Base-by-base conservation (phyloP, 2,113 vertebrate species). In the Pogona vitticeps region DNA sequence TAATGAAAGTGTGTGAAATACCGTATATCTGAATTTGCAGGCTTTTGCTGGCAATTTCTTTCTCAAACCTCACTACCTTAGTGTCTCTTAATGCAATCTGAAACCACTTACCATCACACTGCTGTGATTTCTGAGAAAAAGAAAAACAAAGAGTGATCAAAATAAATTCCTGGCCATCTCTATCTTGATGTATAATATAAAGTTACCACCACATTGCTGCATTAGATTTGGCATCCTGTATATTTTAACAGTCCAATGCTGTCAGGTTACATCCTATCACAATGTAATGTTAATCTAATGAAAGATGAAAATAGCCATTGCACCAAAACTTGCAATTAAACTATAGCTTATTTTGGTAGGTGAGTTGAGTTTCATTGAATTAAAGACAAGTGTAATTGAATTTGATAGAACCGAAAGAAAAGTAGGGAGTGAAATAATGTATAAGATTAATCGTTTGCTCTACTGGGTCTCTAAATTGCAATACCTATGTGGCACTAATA, bases 61-160 rank as follows among this genome's bases (percentile, higher is more conserved):
- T 82, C 63, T 42, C 84, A 90, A 92, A 87, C 3, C 61, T 89
- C 59, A 71, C 33, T 93, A 91, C 88, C 81, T 87, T 77, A 71
- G 20, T 12, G 23, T 8, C 90, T 73, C 58, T 84, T 78, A 79
- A 92, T 86, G 71, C 81, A 92, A 76, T 77, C 38, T 59, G 38
- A 92, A 92, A 84, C 28, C 70, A 72, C 31, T 92, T 89, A 59
- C 0, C 0, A 61, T 26, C 68, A 59, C 13, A 85, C 18, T 3
- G 6, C 28, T 87, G 0, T 56, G 76, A 77, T 52, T 90, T 91
- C 68, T 91, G 6, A 73, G 80, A 71, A 76, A 86, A 42, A 83
- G 40, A 58, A 72, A 86, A 76, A 82, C 63, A 83, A 9, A 84
- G 8, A 56, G 58, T 2, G 20, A 89, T 75, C 84, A 84, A 83